Evolutionary conservation across 23 tunicate species (phyloP).

Genomic region (Clavelina lepadiformis): DNA sequence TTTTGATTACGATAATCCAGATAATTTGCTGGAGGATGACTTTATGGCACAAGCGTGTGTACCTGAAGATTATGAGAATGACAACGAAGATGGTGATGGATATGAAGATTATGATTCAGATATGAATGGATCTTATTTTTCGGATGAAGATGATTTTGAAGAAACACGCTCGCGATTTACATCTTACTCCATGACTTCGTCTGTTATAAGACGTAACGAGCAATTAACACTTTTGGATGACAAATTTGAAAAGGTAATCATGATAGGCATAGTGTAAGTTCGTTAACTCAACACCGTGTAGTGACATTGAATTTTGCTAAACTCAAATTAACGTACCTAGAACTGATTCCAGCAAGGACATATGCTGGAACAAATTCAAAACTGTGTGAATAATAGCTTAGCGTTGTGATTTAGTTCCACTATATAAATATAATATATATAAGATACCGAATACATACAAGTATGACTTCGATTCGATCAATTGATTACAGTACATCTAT

Average conservation of each 20-base stretch:
- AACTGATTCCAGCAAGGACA: too few species aligned
- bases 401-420: too few species aligned
- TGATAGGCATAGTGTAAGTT: too few species aligned
- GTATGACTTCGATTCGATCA: too few species aligned
- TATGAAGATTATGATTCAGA: slow-evolving; percentile 11
- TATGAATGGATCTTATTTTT: background rate
- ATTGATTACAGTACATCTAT: background rate
- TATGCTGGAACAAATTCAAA: too few species aligned
- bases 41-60: slow-evolving; percentile 40
- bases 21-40: slow-evolving; percentile 76
- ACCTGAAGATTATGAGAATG: background rate
- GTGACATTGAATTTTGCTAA: too few species aligned
- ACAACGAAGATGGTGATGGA: background rate
- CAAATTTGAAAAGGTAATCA: slow-evolving; percentile 75
- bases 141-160: slow-evolving; percentile 32
- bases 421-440: too few species aligned
- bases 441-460: too few species aligned
- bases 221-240: slow-evolving; percentile 69
- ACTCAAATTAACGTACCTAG: too few species aligned
- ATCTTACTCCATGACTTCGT: slow-evolving; percentile 73
- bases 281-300: too few species aligned
- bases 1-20: slow-evolving; percentile 72
- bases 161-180: slow-evolving; percentile 86
- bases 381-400: too few species aligned
- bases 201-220: slow-evolving; percentile 73